Base-by-base conservation (phyloP, 2,113 vertebrate genomes). In the Dissostichus mawsoni region DNA sequence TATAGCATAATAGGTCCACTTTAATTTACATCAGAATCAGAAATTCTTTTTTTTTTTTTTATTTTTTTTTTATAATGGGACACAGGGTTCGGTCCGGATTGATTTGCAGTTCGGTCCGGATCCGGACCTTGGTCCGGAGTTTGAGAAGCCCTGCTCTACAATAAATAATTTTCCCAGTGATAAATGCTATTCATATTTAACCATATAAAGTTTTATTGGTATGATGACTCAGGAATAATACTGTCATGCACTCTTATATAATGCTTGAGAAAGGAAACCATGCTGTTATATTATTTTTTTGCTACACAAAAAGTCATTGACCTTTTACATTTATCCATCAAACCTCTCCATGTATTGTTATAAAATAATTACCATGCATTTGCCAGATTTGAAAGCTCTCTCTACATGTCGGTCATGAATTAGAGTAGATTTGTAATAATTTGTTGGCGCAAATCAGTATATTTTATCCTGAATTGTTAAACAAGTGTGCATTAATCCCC, bases 181-280 rank as follows among this genome's bases (percentile, higher is more conserved):
- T 74, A 80, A 57, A 76, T 76, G 64, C 13, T 78, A 65, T 72
- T 75, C 64, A 73, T 80, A 70, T 80, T 55, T 83, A 63, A 76
- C 63, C 3, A 25, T 41, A 29, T 29, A 29, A 29, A 29, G 29
- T 3, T 29, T 29, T 29, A 29, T 29, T 3, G 4, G 3, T 25
- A 57, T 65, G 16, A 47, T 18, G 20, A 57, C 50, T 47, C 20
- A 36, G 20, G 33, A 20, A 50, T 14, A 14, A 44, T 25, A 5
- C 3, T 61, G 29, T 20, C 29, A 67, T 17, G 5, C 33, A 47
- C 29, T 45, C 2, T n/a, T 11, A 41, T 36, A 18, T 20, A n/a
- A 33, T 16, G 11, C 36, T 55, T 45, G 47, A 62, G 56, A 59
- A 5, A 20, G 18, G 10, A 52, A 13, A 18, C 20, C 44, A 52